Base-by-base conservation (phyloP, 2,113 vertebrate species). In the Chaetops frenatus region DNA sequence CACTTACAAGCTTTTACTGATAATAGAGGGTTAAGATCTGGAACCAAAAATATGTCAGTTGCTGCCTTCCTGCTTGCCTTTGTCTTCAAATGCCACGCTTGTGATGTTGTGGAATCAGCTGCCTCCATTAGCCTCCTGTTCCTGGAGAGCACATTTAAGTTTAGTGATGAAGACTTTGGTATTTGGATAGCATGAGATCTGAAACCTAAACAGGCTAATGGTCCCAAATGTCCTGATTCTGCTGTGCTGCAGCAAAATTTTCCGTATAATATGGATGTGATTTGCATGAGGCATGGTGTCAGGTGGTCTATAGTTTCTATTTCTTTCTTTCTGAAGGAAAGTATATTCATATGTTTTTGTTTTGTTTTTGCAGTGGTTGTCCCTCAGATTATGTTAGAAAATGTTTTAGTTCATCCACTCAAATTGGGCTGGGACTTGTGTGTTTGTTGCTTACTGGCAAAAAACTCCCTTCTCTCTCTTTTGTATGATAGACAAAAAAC, bases 121-220 rank as follows among this genome's bases (percentile, higher is more conserved):
- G 18, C 12, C 23, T 76, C 10, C 4, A 5, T 20, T 66, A 54
- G 15, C 38, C 14, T 86, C 2, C 16, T 15, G n/a, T 57, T 58
- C 8, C 7, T 35, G 29, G 31, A 72, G 6, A 54, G 16, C 24
- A 4, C 0, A 0, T 57, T 36, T 6, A 85, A 62, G 14, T 61
- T 54, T 5, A 19, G 10, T 19, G 33, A 20, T 71, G 29, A 70
- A 29, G 36, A 40, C 23, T 53, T 77, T 0, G 0, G 36, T 64
- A 60, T 18, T 5, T 71, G 72, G 20, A 51, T 71, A 80, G 29
- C 18, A 15, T 8, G 40, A 51, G 29, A 72, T 22, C 18, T 61
- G 17, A 89, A 77, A 81, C 44, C 11, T 40, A 40, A 44, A 10
- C 31, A 40, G 23, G 6, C 16, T 64, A 5, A 29, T 47, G n/a